Conservation (phyloP, 2,113 vertebrate genomes). For the Mohoua ochrocephala region DNA sequence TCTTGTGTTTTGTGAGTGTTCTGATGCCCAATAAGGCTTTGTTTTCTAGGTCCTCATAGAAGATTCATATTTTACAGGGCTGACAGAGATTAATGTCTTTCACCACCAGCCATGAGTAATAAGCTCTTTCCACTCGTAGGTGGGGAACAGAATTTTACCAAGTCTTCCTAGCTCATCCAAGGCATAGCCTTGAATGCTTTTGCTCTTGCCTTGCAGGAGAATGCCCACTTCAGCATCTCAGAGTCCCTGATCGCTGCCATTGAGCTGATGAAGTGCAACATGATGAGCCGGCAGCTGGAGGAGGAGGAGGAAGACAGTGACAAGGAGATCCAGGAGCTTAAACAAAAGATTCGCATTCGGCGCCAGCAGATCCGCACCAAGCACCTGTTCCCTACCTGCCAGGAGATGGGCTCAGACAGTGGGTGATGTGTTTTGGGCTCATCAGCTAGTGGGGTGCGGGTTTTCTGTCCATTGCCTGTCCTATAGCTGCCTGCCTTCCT, state of each 20-base stretch:
- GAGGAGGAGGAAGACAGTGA: slow-evolving; percentile 87
- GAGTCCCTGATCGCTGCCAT: slow-evolving; percentile 97
- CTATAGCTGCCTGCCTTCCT: background rate
- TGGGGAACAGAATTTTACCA: background rate
- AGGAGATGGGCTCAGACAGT: slow-evolving; percentile 71
- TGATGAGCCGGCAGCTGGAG: slow-evolving; percentile 81
- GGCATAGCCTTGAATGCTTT: background rate
- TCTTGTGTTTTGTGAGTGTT: background rate
- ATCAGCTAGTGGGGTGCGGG: background rate
- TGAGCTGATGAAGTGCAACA: slow-evolving; percentile 97
- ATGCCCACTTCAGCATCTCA: slow-evolving; percentile 97
- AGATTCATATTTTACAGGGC: background rate
- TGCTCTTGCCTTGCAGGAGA: slow-evolving; percentile 78
- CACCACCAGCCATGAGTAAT: background rate
- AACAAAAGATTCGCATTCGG: slow-evolving; percentile 92
- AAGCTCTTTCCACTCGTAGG: background rate
- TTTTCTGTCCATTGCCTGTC: background rate
- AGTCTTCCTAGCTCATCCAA: background rate
- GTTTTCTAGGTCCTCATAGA: background rate
- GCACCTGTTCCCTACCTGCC: slow-evolving; percentile 68
- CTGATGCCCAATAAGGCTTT: background rate
- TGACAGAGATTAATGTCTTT: background rate
- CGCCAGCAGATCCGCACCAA: slow-evolving; percentile 88
- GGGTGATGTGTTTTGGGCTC: slow-evolving; percentile 36
- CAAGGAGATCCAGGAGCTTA: slow-evolving; percentile 93